phyloP scores from a whole-genome alignment of 2,113 vertebrate species.

The Alces alces region DNA sequence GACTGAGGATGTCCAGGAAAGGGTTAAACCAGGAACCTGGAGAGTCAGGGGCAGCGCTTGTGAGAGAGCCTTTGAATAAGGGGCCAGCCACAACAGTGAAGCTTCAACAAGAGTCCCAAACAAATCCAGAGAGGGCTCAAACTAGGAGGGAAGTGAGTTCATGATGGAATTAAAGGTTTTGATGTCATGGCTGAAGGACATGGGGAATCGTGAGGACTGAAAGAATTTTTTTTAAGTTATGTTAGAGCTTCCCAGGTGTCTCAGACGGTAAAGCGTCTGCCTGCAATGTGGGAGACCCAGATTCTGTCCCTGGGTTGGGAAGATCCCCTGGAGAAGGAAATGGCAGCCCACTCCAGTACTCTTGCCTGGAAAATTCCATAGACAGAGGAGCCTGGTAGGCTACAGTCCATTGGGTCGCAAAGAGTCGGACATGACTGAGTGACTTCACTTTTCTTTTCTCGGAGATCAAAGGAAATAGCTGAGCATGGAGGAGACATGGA shows the following conservation, averaged over 20 bases:
- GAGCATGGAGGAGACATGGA: neutral
- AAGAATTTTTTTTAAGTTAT: neutral
- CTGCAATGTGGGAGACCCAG: neutral
- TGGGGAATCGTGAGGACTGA: neutral
- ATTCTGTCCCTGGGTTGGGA: neutral
- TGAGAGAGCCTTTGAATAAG: neutral
- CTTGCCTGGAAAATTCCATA: neutral
- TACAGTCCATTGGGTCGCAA: neutral
- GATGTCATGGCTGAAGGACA: neutral
- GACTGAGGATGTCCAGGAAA: neutral
- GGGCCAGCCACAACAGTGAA: neutral
- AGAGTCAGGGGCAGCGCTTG: neutral
- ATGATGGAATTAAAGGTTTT: neutral
- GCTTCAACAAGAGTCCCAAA: too few species aligned
- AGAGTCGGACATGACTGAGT: fast-evolving
- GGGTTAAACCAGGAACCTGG: neutral
- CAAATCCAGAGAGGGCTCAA: neutral
- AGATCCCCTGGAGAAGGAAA: neutral
- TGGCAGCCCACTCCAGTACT: neutral
- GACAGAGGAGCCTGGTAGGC: neutral
- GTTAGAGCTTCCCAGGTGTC: neutral
- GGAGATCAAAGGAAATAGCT: neutral
- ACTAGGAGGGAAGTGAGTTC: neutral
- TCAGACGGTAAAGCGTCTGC: neutral
- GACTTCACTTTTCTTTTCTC: neutral